Conservation (phyloP, 2,888 invertebrate genomes). For the Lasius platythorax region DNA sequence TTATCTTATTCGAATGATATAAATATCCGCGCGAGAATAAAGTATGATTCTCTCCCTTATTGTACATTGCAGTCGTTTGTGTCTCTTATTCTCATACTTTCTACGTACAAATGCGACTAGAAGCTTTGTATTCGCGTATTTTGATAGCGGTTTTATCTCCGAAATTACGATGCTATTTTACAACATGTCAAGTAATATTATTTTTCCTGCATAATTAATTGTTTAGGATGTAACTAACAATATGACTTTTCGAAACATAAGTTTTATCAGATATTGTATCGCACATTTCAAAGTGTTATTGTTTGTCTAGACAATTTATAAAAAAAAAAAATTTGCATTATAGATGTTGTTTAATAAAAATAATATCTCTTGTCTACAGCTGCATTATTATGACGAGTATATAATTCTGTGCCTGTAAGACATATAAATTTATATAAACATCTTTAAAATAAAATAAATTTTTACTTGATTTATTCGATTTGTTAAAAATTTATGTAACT, state of each 20-base stretch:
- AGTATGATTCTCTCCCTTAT: not conserved
- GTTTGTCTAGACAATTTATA: not conserved
- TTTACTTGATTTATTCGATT: not conserved
- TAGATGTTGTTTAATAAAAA: not conserved
- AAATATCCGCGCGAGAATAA: not conserved
- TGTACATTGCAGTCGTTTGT: not conserved
- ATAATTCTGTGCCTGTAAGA: not conserved
- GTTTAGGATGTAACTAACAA: not conserved
- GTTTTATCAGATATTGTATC: not conserved
- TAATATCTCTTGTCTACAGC: not conserved
- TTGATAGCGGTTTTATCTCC: not conserved
- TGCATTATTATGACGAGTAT: not conserved
- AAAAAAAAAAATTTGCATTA: slow-evolving; percentile 4
- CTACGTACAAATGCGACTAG: not conserved
- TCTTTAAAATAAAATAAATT: not conserved
- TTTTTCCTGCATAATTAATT: not conserved
- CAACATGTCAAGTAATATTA: not conserved
- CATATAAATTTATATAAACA: not conserved
- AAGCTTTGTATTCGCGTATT: not conserved
- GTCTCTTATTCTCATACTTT: not conserved
- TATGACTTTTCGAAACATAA: not conserved
- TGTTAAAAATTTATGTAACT: not conserved
- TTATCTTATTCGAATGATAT: not conserved
- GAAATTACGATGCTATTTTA: not conserved
- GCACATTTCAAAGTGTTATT: not conserved